Conservation (phyloP, 2,888 invertebrate genomes). For the Sussaba pulchella region DNA sequence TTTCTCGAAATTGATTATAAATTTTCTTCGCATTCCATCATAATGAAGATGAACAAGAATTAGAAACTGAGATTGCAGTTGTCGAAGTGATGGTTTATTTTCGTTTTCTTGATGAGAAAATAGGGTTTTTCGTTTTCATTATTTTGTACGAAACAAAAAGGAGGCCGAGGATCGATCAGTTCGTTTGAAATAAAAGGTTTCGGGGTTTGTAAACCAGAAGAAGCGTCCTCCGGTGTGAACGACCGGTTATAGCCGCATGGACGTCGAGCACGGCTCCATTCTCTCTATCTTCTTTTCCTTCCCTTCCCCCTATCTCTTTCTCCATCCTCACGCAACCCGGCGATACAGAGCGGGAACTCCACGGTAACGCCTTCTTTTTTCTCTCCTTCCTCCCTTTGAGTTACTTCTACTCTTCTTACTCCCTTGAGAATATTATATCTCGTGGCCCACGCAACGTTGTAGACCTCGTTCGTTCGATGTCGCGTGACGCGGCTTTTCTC, state of each 20-base stretch:
- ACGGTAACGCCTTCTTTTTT: constrained; percentile 21
- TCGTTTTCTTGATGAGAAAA: too few relatives aligned
- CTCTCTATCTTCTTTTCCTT: constrained; percentile 26
- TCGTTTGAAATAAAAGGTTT: too few relatives aligned
- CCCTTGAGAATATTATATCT: constrained; percentile 30
- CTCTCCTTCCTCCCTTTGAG: constrained; percentile 23
- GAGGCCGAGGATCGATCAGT: too few relatives aligned
- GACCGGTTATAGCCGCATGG: constrained; percentile 59
- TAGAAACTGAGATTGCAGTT: neutral
- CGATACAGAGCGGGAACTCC: constrained; percentile 4
- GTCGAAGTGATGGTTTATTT: neutral
- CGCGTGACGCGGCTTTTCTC: constrained; percentile 24
- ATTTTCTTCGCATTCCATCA: too few relatives aligned
- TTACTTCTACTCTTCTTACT: constrained; percentile 25
- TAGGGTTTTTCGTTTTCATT: too few relatives aligned
- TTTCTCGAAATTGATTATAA: too few relatives aligned
- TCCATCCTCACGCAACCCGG: constrained; percentile 15
- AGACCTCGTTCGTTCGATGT: constrained; percentile 18
- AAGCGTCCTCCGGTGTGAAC: constrained; percentile 56
- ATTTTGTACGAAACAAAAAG: too few relatives aligned
- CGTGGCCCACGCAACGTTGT: constrained; percentile 50
- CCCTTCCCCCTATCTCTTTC: too few relatives aligned
- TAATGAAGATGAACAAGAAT: too few relatives aligned
- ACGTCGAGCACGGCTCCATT: constrained; percentile 12
- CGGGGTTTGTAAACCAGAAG: constrained; percentile 32